Evolutionary conservation across 2,113 vertebrate genomes (phyloP), one percentile per base, ranked within the genome.

Genomic region (Tenebrosternarchus preto): DNA sequence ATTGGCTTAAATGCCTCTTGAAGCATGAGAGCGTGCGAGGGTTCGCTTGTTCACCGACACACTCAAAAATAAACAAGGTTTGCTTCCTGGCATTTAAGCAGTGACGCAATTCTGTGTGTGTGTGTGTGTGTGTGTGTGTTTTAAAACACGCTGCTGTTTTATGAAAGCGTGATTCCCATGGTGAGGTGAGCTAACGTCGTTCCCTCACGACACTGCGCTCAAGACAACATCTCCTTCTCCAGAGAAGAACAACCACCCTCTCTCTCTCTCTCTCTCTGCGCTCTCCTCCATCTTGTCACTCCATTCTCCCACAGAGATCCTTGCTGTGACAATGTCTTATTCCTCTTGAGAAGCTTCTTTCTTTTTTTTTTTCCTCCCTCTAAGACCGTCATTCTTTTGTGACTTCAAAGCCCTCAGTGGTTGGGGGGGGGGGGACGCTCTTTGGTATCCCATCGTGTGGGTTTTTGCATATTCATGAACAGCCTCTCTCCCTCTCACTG

Each of bases 401-500:
- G 66, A 89, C 88, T 90, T 92, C 87, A 93, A 90, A 92, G 88
- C 80, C n/a, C 15, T 86, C 83, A 79, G 70, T 87, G 85, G 85
- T 25, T 79, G 85, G 81, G 79, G 31, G 69, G 86, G 85, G 81
- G 79, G 31, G 69, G 86, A 83, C 84, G 83, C 78, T n/a, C 78
- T 79, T 71, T 76, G 70, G 75, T 72, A 16, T 68, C 29, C 73
- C 73, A 84, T 90, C 90, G 89, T 91, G 87, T 59, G 68, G 74
- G 70, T 50, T 81, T 80, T 85, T 91, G 87, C 90, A 92, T 92
- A 92, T 92, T 91, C 89, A 93, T 91, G 83, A 85, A 81, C 36
- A 84, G 82, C 86, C 83, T 83, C 63, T 78, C 77, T 79, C 66
- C 83, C 78, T 76, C 53, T 76, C 22, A 77, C 64, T 67, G 53